Conservation (phyloP, 2,888 invertebrate species). For the Blastobasis adustella region DNA sequence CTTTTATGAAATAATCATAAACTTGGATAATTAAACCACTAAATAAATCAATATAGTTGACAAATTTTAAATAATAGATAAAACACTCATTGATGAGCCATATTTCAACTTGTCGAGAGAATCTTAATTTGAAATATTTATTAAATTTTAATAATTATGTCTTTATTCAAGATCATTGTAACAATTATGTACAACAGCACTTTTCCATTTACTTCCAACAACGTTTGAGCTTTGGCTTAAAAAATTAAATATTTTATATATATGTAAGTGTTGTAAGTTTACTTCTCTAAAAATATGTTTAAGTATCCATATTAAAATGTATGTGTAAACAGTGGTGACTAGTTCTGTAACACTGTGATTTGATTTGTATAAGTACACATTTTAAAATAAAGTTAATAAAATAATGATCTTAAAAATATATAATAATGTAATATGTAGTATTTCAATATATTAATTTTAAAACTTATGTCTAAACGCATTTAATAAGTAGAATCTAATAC, state of each 20-base stretch:
- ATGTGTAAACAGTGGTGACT: constrained; percentile 15
- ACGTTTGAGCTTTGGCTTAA: constrained; percentile 31
- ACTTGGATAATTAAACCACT: no score
- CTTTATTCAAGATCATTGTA: no score
- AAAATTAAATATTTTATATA: not conserved
- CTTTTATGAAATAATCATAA: no score
- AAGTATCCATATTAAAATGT: constrained; percentile 4
- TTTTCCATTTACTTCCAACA: constrained; percentile 10
- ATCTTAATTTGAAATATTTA: no score
- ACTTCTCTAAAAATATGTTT: constrained; percentile 11
- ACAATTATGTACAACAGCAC: no score
- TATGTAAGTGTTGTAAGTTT: not conserved
- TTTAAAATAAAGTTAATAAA: not conserved
- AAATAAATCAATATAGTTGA: no score
- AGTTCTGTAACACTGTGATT: constrained; percentile 17
- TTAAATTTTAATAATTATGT: no score
- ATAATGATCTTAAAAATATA: not conserved
- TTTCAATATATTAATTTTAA: not conserved
- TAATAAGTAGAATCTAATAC: not conserved
- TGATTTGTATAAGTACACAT: not conserved
- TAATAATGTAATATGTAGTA: not conserved
- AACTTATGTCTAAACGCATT: not conserved
- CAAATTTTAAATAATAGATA: no score
- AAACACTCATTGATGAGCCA: no score
- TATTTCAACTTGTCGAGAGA: no score